A percentile compares a stretch with the other conserved stretches of the same genome.
These are phyloP conservation scores for Chloroclystis v-ata DNA, from an alignment of 2,888 invertebrate genomes.

Conservation along the genomic window DNA sequence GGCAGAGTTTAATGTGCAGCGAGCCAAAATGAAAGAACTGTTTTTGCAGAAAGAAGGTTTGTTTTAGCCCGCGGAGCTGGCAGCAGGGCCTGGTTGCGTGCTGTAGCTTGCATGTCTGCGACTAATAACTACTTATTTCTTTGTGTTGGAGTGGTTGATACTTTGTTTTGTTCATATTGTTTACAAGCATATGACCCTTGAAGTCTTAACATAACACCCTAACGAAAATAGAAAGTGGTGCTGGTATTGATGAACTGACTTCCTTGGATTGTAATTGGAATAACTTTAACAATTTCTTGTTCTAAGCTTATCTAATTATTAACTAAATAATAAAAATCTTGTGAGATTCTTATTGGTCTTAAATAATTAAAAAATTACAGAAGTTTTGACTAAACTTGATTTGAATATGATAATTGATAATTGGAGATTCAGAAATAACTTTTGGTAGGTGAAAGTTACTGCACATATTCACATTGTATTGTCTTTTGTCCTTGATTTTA, in stretches of 20 bases:
- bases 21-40: conserved; percentile 95
- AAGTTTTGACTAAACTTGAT: too few relatives aligned
- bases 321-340: too few relatives aligned
- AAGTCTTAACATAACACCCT: not conserved
- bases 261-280: not conserved
- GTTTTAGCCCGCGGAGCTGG: conserved; percentile 36
- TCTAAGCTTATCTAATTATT: too few relatives aligned
- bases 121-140: conserved; percentile 13
- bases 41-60: conserved; percentile 96
- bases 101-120: conserved; percentile 27
- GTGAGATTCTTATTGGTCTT: too few relatives aligned
- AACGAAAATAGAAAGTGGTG: conserved; percentile 1
- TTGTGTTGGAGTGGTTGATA: conserved; percentile 24
- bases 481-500: not conserved
- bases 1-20: conserved; percentile 92
- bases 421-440: too few relatives aligned
- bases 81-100: conserved; percentile 28
- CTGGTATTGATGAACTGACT: not conserved
- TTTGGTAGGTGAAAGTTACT: too few relatives aligned
- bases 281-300: too few relatives aligned
- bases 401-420: too few relatives aligned
- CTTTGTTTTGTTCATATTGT: conserved; percentile 12
- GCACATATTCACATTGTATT: too few relatives aligned
- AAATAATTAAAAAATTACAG: too few relatives aligned
- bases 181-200: not conserved